phyloP scores from a whole-genome alignment of 2,888 invertebrate genomes.

The Graphium colonna region DNA sequence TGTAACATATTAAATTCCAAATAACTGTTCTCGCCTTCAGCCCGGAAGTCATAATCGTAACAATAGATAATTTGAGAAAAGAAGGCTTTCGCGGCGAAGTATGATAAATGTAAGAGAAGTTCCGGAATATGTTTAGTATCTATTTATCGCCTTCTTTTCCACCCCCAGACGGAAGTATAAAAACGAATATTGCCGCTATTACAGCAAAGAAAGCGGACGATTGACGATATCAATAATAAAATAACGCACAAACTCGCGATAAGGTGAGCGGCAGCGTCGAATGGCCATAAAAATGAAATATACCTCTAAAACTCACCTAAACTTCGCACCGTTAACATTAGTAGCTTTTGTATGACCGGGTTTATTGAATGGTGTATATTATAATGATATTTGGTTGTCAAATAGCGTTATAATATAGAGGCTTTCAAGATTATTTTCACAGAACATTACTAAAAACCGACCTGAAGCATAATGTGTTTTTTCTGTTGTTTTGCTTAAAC shows the following conservation, averaged over 20 bases:
- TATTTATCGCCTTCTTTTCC: conserved; percentile 21
- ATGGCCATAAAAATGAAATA: conserved; percentile 39
- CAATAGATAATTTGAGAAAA: conserved; percentile 21
- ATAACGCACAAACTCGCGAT: conserved; percentile 34
- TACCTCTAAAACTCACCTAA: conserved; percentile 37
- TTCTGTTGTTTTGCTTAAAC: too few relatives aligned
- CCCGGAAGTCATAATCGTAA: conserved; percentile 16
- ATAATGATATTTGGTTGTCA: conserved; percentile 30
- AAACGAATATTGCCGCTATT: conserved; percentile 28
- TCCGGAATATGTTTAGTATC: conserved; percentile 16
- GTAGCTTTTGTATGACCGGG: conserved; percentile 24
- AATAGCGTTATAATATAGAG: too few relatives aligned
- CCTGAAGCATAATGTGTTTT: too few relatives aligned
- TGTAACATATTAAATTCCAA: background rate
- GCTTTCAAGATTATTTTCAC: too few relatives aligned
- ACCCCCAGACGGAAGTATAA: conserved; percentile 34
- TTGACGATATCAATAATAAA: conserved; percentile 36
- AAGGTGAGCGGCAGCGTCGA: conserved; percentile 32
- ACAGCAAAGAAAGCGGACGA: conserved; percentile 30
- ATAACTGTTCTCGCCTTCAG: background rate
- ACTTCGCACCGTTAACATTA: conserved; percentile 35
- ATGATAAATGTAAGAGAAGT: conserved; percentile 18
- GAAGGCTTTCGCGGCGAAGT: background rate
- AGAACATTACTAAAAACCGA: too few relatives aligned
- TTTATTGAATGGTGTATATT: conserved; percentile 27